Conservation (phyloP, 1,140 invertebrate genomes). For the Pachypeltis micranthus region DNA sequence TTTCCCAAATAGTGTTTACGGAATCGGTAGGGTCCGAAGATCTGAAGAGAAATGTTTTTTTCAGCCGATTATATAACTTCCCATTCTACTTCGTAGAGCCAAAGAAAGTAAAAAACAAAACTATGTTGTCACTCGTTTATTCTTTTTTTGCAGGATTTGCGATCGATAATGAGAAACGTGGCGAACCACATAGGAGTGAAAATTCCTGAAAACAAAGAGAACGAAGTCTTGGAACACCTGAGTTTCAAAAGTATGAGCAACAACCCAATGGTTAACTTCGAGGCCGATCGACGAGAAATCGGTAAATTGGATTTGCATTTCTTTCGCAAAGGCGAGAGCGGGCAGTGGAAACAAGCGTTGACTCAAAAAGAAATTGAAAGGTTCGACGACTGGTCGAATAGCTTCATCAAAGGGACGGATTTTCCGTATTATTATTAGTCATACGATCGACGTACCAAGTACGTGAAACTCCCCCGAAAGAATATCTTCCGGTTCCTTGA, state of each 20-base stretch:
- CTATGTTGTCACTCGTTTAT: no score
- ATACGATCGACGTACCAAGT: no score
- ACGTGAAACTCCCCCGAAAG: no score
- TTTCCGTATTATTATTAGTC: slow-evolving; percentile 21
- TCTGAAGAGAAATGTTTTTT: no score
- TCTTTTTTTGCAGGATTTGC: slow-evolving; percentile 44
- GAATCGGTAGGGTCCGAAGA: no score
- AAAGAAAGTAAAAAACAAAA: no score
- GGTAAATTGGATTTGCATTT: background rate
- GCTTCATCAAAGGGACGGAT: slow-evolving; percentile 2
- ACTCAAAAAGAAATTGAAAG: background rate
- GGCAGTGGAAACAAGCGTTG: slow-evolving; percentile 7
- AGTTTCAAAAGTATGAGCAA: slow-evolving; percentile 15
- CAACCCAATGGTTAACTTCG: slow-evolving; percentile 11
- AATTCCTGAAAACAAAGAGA: background rate
- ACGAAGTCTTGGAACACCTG: slow-evolving; percentile 5
- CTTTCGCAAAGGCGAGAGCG: slow-evolving; percentile 11
- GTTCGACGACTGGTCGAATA: slow-evolving; percentile 9
- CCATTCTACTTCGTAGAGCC: no score
- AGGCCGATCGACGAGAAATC: background rate
- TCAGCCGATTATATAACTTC: no score
- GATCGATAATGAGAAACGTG: slow-evolving; percentile 47
- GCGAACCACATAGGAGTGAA: slow-evolving; percentile 33
- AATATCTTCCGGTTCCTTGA: no score
- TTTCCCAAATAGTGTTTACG: no score